Evolutionary conservation across 35 echinoderm and acorn worm genomes (phyloP).

Genomic region (Anneissia japonica): DNA sequence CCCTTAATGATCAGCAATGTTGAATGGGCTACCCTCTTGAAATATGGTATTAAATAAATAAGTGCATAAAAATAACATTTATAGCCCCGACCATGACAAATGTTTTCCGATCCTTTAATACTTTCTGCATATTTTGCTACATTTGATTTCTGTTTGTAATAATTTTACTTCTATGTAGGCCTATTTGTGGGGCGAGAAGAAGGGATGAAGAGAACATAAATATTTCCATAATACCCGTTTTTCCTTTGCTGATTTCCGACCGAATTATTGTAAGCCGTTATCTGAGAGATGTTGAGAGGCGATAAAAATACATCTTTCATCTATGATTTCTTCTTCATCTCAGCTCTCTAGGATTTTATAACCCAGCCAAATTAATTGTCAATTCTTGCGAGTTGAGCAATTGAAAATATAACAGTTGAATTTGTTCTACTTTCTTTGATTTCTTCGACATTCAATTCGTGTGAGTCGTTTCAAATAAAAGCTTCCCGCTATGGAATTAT

Average conservation of each 20-base stretch:
- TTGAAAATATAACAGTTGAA: not conserved
- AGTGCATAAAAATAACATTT: too few species aligned
- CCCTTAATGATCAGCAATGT: too few species aligned
- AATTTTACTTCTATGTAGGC: too few species aligned
- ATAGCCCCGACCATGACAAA: too few species aligned
- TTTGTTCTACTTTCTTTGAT: not conserved
- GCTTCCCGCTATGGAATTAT: not conserved
- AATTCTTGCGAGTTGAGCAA: not conserved
- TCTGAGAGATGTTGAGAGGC: not conserved
- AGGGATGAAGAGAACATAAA: too few species aligned
- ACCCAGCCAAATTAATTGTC: not conserved
- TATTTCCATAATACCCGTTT: too few species aligned
- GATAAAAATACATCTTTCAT: not conserved
- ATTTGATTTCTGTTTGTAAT: too few species aligned
- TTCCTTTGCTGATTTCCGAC: not conserved
- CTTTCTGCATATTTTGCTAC: too few species aligned
- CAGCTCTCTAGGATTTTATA: not conserved
- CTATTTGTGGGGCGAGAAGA: too few species aligned
- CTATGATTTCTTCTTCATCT: not conserved
- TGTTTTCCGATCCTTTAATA: too few species aligned
- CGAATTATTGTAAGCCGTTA: not conserved
- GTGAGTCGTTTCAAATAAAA: not conserved
- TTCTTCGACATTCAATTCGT: not conserved
- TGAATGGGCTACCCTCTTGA: too few species aligned
- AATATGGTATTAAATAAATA: too few species aligned